These are phyloP conservation scores for Propsilocerus akamusi DNA, from an alignment of 1,140 invertebrate species.

Conservation along the genomic window DNA sequence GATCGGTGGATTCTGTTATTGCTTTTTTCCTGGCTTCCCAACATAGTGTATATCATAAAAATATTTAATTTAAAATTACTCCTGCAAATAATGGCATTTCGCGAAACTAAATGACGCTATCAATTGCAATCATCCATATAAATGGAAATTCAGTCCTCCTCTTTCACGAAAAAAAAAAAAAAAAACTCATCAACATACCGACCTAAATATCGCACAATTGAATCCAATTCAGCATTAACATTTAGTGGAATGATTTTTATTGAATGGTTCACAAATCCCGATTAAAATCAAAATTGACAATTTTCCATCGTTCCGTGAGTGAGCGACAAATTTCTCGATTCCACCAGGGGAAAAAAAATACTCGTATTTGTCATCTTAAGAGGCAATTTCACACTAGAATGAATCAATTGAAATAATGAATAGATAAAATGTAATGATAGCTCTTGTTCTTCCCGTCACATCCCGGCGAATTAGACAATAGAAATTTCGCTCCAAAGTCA, in stretches of 20 bases:
- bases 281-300: slow-evolving; percentile 2
- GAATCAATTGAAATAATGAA: background rate
- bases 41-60: too few species aligned
- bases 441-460: too few species aligned
- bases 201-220: background rate
- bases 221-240: too few species aligned
- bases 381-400: background rate
- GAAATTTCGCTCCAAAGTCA: too few species aligned
- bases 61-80: background rate
- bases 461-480: too few species aligned
- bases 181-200: background rate
- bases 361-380: background rate
- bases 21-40: too few species aligned
- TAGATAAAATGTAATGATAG: too few species aligned
- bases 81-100: background rate
- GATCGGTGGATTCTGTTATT: too few species aligned
- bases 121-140: slow-evolving; percentile 1
- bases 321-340: background rate
- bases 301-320: background rate
- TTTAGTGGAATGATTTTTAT: background rate
- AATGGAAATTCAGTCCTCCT: background rate
- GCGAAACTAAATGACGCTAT: background rate
- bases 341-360: too few species aligned
- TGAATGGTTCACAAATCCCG: background rate
- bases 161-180: background rate